Evolutionary conservation across 1,140 invertebrate species (phyloP).

Genomic region (Conopomorpha cramerella): DNA sequence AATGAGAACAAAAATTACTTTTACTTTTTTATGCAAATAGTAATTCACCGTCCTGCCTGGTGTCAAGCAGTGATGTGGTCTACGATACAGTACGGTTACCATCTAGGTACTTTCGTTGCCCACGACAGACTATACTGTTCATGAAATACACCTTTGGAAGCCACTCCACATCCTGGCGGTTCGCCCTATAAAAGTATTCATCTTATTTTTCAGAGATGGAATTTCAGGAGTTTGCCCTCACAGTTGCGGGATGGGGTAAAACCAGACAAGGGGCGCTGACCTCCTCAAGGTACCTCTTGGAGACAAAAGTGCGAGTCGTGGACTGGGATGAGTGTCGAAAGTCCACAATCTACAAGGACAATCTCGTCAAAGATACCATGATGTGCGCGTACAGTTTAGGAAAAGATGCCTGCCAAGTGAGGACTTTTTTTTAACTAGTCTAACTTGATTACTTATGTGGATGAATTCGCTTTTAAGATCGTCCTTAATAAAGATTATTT

Average conservation of each 20-base stretch:
- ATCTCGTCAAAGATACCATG: conserved; percentile 42
- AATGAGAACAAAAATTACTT: too few relatives aligned
- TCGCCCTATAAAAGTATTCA: too few relatives aligned
- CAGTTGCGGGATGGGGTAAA: conserved; percentile 47
- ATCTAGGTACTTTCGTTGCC: too few relatives aligned
- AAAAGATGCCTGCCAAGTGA: conserved; percentile 62
- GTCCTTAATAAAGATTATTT: conserved; percentile 2
- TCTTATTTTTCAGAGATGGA: conserved; percentile 24
- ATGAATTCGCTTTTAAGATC: conserved; percentile 2
- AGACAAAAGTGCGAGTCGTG: conserved; percentile 39
- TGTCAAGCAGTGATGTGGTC: too few relatives aligned
- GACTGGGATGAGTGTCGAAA: conserved; percentile 22
- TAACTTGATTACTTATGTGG: background rate
- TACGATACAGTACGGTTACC: too few relatives aligned
- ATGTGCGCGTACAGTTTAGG: conserved; percentile 56
- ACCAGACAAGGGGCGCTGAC: conserved; percentile 40
- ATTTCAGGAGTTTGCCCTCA: conserved; percentile 23
- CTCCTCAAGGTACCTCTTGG: conserved; percentile 41
- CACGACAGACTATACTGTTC: too few relatives aligned
- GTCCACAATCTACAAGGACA: conserved; percentile 33
- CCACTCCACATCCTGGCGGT: too few relatives aligned
- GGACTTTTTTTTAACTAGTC: too few relatives aligned
- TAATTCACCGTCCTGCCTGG: too few relatives aligned
- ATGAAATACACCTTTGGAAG: too few relatives aligned
- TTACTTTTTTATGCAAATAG: too few relatives aligned